Conservation (phyloP, 2,113 vertebrate species). For the Hemiscyllium ocellatum region DNA sequence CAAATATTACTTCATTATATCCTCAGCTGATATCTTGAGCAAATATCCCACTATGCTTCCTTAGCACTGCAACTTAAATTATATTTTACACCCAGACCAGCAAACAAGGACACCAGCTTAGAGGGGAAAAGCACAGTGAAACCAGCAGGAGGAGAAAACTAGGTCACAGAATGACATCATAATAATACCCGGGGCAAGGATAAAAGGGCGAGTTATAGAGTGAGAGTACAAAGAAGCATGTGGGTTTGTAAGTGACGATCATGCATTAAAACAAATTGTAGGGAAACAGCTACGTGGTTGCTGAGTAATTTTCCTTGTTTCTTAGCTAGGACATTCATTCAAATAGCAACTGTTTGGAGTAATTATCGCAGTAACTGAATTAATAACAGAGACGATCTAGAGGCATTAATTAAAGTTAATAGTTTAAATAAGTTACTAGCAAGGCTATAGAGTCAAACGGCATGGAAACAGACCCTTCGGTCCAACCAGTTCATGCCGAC, state of each 20-base stretch:
- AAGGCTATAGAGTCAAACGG: no score
- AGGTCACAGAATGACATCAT: background rate
- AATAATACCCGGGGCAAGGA: background rate
- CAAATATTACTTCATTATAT: background rate
- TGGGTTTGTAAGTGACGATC: background rate
- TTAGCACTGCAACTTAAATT: background rate
- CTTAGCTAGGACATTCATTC: background rate
- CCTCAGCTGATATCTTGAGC: background rate
- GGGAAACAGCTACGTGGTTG: background rate
- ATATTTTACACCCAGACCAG: background rate
- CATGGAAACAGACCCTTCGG: no score
- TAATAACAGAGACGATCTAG: no score
- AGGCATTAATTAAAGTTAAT: no score
- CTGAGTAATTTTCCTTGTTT: background rate
- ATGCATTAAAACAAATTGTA: background rate
- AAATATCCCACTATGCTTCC: background rate
- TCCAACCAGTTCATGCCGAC: no score
- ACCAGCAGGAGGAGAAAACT: background rate
- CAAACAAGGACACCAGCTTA: background rate
- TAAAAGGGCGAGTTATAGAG: no score
- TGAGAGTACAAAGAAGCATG: background rate
- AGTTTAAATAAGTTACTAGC: no score
- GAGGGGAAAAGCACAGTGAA: background rate
- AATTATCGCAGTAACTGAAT: background rate
- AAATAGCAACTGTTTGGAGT: background rate